These are phyloP conservation scores for honey bee (Apis mellifera) DNA, from an alignment of 1,140 invertebrate genomes.

Conservation along the genomic window DNA sequence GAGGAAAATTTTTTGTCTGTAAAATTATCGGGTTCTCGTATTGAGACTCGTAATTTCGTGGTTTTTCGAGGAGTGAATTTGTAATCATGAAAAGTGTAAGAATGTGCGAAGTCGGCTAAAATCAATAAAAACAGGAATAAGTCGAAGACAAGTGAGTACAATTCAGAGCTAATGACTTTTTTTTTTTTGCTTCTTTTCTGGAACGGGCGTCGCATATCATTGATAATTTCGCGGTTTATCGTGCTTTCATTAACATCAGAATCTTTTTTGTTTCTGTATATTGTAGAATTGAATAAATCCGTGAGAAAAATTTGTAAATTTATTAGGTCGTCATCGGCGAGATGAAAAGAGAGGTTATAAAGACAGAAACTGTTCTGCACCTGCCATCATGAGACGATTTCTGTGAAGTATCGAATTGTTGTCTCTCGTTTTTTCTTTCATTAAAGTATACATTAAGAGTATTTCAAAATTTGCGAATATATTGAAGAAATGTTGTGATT, in stretches of 20 bases:
- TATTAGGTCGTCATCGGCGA: conserved; percentile 7
- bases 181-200: conserved; percentile 15
- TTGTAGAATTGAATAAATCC: neutral
- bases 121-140: conserved; percentile 18
- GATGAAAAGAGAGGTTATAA: conserved; percentile 57
- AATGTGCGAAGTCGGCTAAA: conserved; percentile 61
- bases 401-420: conserved; percentile 9
- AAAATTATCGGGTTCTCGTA: conserved; percentile 26
- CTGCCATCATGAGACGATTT: conserved; percentile 43
- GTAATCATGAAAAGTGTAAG: conserved; percentile 62
- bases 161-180: conserved; percentile 17
- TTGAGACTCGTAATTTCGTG: conserved; percentile 7
- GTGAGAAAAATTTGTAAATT: neutral
- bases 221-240: conserved; percentile 3
- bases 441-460: too few relatives aligned
- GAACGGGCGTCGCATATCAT: conserved; percentile 30
- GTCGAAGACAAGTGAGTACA: conserved; percentile 50
- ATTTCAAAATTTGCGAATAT: neutral
- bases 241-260: neutral
- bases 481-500: neutral
- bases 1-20: conserved; percentile 34
- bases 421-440: neutral
- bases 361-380: conserved; percentile 42
- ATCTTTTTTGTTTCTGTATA: neutral
- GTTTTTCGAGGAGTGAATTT: conserved; percentile 18